These are phyloP conservation scores for Tryphoninae sp. DNA, from an alignment of 2,888 invertebrate genomes.

Conservation along the genomic window DNA sequence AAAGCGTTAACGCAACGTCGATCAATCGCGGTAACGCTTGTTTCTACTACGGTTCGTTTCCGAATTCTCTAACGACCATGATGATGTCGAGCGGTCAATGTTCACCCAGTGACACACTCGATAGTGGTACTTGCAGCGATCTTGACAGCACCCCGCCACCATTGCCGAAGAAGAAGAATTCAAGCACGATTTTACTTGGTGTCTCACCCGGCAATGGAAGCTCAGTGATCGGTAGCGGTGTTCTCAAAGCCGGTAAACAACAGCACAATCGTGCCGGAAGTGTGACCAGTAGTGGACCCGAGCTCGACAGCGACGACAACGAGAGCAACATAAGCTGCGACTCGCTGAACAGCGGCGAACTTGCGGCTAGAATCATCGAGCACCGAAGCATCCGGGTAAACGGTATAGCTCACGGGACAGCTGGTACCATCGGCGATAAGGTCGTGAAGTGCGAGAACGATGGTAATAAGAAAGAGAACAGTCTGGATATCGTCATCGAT, in stretches of 20 bases:
- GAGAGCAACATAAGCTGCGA: constrained; percentile 91
- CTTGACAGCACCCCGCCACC: constrained; percentile 89
- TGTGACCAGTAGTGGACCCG: constrained; percentile 85
- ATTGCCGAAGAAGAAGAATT: constrained; percentile 85
- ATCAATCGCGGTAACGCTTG: constrained; percentile 81
- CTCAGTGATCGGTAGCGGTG: constrained; percentile 71
- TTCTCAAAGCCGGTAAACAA: constrained; percentile 79
- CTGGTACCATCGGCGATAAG: constrained; percentile 72
- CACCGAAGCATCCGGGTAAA: constrained; percentile 41
- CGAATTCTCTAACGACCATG: constrained; percentile 82
- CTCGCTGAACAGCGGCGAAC: constrained; percentile 89
- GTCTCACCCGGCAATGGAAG: constrained; percentile 74
- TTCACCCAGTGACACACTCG: constrained; percentile 91
- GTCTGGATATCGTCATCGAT: constrained; percentile 71
- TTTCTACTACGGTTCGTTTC: constrained; percentile 86
- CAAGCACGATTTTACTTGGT: constrained; percentile 75
- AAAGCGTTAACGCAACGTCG: constrained; percentile 73
- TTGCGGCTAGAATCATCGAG: constrained; percentile 77
- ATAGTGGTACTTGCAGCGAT: constrained; percentile 93
- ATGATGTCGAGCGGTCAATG: constrained; percentile 91
- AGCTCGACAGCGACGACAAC: constrained; percentile 87
- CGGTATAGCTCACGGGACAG: constrained; percentile 21
- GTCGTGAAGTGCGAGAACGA: constrained; percentile 80
- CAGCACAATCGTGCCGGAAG: constrained; percentile 83
- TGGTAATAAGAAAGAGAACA: constrained; percentile 49